Percentiles rank a stretch among this genome's conserved stretches.
Evolutionary conservation across 2,113 vertebrate species (phyloP).

Genomic region (Synchiropus splendidus): DNA sequence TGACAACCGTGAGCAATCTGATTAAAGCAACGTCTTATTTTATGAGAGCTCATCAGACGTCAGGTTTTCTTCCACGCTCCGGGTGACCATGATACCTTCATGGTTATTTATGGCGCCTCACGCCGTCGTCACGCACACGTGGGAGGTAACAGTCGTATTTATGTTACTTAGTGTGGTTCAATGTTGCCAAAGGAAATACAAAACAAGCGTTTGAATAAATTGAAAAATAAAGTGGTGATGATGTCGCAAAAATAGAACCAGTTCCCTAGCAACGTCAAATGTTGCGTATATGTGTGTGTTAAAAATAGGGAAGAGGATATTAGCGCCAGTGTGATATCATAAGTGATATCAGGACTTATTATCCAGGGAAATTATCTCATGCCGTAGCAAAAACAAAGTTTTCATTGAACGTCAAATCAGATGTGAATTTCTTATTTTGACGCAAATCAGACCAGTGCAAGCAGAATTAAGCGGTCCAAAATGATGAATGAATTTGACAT

Average conservation of each 20-base stretch:
- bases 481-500: too few species aligned
- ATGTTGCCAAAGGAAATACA: not conserved
- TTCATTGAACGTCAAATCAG: too few species aligned
- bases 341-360: conserved; percentile 14
- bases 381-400: too few species aligned
- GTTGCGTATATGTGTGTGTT: conserved; percentile 3
- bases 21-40: conserved; percentile 19
- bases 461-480: too few species aligned
- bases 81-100: conserved; percentile 24
- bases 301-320: conserved; percentile 17
- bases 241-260: conserved; percentile 34
- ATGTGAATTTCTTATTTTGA: too few species aligned
- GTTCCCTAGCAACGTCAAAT: conserved; percentile 73
- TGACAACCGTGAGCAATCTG: conserved; percentile 21
- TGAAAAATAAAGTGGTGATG: conserved; percentile 43
- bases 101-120: conserved; percentile 21
- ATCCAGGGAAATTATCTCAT: too few species aligned
- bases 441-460: too few species aligned
- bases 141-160: too few species aligned
- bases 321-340: conserved; percentile 6
- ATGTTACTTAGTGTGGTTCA: too few species aligned
- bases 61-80: conserved; percentile 34
- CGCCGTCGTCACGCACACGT: too few species aligned
- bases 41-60: conserved; percentile 22
- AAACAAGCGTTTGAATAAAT: conserved; percentile 34